Percentiles rank a stretch among this genome's conserved stretches.
Evolutionary conservation across 2,888 invertebrate genomes (phyloP).

Genomic region (Pegoplata infirma): DNA sequence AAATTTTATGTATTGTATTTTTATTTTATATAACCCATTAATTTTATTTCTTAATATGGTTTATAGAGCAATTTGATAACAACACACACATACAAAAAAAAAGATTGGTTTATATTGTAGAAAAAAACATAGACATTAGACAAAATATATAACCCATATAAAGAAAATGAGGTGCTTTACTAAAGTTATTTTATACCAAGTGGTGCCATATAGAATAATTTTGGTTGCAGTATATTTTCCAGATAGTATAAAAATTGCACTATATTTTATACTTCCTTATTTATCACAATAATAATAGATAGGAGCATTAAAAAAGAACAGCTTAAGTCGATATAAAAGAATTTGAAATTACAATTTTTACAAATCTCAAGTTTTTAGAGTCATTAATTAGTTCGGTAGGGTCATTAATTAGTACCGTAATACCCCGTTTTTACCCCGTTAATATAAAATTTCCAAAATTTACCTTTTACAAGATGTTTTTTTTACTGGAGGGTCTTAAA

Average conservation of each 20-base stretch:
- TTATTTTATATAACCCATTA: background rate
- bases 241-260: conserved; percentile 18
- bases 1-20: too few relatives aligned
- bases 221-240: conserved; percentile 53
- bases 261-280: conserved; percentile 61
- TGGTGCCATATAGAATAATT: conserved; percentile 9
- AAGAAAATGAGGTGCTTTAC: conserved; percentile 53
- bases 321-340: too few relatives aligned
- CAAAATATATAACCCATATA: conserved; percentile 52
- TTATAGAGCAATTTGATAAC: conserved; percentile 55
- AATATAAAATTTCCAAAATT: too few relatives aligned
- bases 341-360: too few relatives aligned
- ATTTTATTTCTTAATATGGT: conserved; percentile 44
- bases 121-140: background rate
- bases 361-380: too few relatives aligned
- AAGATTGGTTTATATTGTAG: background rate
- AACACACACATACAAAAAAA: background rate
- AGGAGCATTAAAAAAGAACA: conserved; percentile 39
- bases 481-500: too few relatives aligned
- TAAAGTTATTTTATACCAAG: too few relatives aligned
- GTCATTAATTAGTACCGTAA: too few relatives aligned
- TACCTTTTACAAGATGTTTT: too few relatives aligned
- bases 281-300: conserved; percentile 16
- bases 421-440: too few relatives aligned
- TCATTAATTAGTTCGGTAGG: too few relatives aligned